Evolutionary conservation across 2,113 vertebrate genomes (phyloP).

Genomic region (Eupsittula cactorum): DNA sequence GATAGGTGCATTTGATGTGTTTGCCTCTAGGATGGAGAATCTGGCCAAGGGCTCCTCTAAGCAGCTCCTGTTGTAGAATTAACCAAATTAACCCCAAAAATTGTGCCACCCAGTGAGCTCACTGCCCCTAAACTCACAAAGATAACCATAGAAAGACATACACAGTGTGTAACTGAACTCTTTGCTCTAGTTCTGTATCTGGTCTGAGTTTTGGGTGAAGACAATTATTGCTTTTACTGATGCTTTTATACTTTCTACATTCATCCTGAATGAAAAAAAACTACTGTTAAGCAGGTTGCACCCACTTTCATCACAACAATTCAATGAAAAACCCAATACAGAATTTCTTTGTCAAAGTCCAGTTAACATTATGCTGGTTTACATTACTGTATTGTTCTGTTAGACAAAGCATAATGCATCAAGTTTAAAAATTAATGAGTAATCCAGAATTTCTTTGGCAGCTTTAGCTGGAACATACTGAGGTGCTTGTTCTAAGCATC

Average conservation of each 20-base stretch:
- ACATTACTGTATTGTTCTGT: neutral
- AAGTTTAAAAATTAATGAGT: neutral
- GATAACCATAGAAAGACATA: neutral
- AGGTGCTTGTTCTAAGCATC: neutral
- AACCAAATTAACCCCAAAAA: neutral
- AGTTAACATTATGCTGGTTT: neutral
- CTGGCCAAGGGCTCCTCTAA: neutral
- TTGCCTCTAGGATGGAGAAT: neutral
- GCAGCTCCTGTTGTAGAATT: neutral
- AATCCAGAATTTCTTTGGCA: neutral
- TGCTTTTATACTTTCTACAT: neutral
- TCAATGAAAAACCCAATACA: neutral
- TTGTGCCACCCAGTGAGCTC: neutral
- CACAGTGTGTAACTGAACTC: neutral
- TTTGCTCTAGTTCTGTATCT: neutral
- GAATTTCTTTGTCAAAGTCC: neutral
- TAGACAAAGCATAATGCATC: neutral
- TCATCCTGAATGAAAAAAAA: neutral
- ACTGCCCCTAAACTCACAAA: neutral
- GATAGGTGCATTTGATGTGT: neutral
- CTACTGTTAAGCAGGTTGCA: neutral
- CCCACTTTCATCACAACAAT: neutral
- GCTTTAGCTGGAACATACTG: neutral
- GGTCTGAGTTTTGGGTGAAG: neutral
- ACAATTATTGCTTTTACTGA: neutral